Percentiles rank a stretch among this genome's conserved stretches.
Evolutionary conservation across 2,113 vertebrate species (phyloP).

Genomic region (Gallinago media): DNA sequence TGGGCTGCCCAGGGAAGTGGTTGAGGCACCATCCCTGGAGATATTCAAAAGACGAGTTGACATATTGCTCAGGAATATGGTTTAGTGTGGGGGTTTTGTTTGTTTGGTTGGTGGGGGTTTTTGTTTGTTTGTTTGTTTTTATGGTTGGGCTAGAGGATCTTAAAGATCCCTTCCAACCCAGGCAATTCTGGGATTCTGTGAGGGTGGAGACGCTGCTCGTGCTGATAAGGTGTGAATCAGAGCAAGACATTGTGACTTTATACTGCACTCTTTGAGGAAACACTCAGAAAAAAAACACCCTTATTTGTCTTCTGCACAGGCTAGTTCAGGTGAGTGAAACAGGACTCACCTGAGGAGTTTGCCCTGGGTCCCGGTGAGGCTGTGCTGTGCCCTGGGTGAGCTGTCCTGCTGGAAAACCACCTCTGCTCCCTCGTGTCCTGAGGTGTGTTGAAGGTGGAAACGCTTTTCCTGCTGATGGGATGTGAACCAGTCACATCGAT

Average conservation of each 20-base stretch:
- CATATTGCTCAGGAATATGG: no score
- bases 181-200: background rate
- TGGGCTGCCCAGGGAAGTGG: no score
- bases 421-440: background rate
- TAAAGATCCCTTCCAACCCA: no score
- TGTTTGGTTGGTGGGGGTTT: no score
- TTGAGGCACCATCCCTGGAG: no score
- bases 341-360: background rate
- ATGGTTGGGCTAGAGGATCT: no score
- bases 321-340: background rate
- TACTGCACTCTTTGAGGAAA: background rate
- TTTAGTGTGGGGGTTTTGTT: no score
- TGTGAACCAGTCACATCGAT: accelerated
- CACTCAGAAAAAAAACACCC: background rate
- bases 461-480: background rate
- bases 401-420: background rate
- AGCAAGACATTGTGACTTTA: background rate
- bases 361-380: no score
- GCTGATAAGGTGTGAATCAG: background rate
- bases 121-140: no score
- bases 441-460: background rate
- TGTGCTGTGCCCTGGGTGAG: background rate
- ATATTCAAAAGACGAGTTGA: no score
- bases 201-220: background rate
- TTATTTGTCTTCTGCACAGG: background rate